Conservation (phyloP, 2,113 vertebrate species). For the Crotalus horridus region DNA sequence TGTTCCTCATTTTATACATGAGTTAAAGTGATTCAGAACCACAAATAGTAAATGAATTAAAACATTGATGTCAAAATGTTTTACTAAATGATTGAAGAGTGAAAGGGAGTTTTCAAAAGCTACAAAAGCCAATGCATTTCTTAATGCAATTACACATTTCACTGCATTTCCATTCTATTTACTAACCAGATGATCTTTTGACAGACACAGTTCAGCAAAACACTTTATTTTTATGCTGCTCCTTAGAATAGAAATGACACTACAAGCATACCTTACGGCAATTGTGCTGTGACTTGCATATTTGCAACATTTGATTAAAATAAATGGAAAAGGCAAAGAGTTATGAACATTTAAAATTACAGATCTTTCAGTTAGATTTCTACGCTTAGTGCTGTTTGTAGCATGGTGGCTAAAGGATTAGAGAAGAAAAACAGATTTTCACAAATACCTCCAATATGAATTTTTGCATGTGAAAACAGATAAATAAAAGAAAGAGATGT, state of each 20-base stretch:
- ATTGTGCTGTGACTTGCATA: slow-evolving; percentile 36
- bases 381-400: background rate
- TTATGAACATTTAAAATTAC: background rate
- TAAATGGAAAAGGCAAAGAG: background rate
- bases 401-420: background rate
- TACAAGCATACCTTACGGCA: slow-evolving; percentile 39
- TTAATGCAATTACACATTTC: slow-evolving; percentile 46
- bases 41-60: background rate
- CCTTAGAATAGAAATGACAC: slow-evolving; percentile 39
- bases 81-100: background rate
- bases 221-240: slow-evolving; percentile 48
- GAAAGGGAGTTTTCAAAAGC: slow-evolving; percentile 10
- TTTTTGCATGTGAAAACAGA: background rate
- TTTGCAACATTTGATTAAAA: slow-evolving; percentile 42
- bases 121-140: slow-evolving; percentile 41
- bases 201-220: slow-evolving; percentile 44
- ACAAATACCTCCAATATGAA: background rate
- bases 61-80: background rate
- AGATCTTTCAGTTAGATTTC: background rate
- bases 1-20: background rate
- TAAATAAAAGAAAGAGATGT: background rate
- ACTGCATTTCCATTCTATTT: slow-evolving; percentile 53
- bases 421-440: background rate
- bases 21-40: background rate
- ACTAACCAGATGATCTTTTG: slow-evolving; percentile 46